A percentile compares a stretch with the other conserved stretches of the same genome.
Conservation (phyloP, 2,797 vertebrate genomes). For the Eutrigla gurnardus region DNA sequence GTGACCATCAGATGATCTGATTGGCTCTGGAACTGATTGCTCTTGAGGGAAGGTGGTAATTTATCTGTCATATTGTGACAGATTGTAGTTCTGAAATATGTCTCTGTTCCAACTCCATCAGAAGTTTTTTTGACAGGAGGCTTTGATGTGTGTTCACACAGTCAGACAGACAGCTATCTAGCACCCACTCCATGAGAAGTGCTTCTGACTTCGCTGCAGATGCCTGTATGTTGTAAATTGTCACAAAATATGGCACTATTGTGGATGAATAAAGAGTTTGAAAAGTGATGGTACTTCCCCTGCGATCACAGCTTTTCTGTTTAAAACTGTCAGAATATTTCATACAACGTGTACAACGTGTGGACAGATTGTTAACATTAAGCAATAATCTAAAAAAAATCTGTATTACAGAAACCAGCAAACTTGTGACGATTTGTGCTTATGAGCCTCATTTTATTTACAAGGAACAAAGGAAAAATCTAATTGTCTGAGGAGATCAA, state of each 20-base stretch:
- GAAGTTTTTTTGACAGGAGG: slow-evolving; percentile 75
- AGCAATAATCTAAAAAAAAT: too few species aligned
- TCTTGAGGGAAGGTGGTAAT: slow-evolving; percentile 80
- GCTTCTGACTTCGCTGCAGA: slow-evolving; percentile 23
- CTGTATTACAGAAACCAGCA: background rate
- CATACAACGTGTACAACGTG: slow-evolving; percentile 3
- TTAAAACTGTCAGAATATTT: slow-evolving; percentile 21
- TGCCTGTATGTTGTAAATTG: slow-evolving; percentile 36
- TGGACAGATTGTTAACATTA: too few species aligned
- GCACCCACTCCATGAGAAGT: slow-evolving; percentile 56
- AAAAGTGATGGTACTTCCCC: slow-evolving; percentile 13
- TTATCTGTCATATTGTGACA: slow-evolving; percentile 81
- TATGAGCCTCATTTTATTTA: slow-evolving; percentile 37
- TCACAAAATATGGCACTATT: slow-evolving; percentile 8
- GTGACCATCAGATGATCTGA: slow-evolving; percentile 75
- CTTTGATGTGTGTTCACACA: slow-evolving; percentile 65
- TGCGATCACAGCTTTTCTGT: slow-evolving; percentile 34
- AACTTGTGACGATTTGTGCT: slow-evolving; percentile 1
- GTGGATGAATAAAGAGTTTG: slow-evolving; percentile 27
- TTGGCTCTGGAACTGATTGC: slow-evolving; percentile 76
- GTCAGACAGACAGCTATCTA: slow-evolving; percentile 60
- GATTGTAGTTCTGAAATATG: slow-evolving; percentile 81
- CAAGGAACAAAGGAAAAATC: slow-evolving; percentile 7
- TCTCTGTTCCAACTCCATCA: slow-evolving; percentile 76
- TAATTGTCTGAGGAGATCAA: too few species aligned